Conservation (phyloP, 2,797 vertebrate species). For the Protosalanx chinensis region DNA sequence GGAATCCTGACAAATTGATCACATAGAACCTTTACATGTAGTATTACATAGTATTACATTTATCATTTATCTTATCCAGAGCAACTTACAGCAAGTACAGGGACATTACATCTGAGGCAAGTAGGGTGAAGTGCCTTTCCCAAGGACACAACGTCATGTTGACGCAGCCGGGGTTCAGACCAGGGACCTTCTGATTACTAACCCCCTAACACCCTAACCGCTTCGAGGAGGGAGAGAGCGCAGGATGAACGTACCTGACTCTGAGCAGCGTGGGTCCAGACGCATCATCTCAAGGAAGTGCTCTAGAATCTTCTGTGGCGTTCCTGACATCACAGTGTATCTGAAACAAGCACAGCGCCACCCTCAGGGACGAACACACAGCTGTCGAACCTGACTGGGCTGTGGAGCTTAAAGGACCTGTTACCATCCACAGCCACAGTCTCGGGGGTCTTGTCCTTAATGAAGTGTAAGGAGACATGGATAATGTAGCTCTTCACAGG, state of each 20-base stretch:
- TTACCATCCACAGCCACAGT: constrained; percentile 62
- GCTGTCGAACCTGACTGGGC: constrained; percentile 50
- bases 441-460: constrained; percentile 43
- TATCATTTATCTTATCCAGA: too few species aligned
- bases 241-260: constrained; percentile 71
- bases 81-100: too few species aligned
- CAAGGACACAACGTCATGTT: too few species aligned
- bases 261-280: constrained; percentile 85
- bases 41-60: too few species aligned
- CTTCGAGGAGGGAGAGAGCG: too few species aligned
- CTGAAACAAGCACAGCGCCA: constrained; percentile 61
- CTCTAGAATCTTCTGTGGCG: constrained; percentile 98
- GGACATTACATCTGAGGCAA: too few species aligned
- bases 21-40: too few species aligned
- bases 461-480: constrained; percentile 22
- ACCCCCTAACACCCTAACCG: too few species aligned
- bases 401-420: constrained; percentile 54
- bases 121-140: too few species aligned
- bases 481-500: constrained; percentile 29
- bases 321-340: constrained; percentile 98
- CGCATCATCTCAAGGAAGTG: constrained; percentile 97
- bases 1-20: constrained; percentile 14
- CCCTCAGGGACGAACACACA: constrained; percentile 35
- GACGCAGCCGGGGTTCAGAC: too few species aligned
- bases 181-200: too few species aligned